Percentiles rank a stretch among this genome's conserved stretches.
phyloP scores from a whole-genome alignment of 2,113 vertebrate genomes.

The Hemichromis elongatus region DNA sequence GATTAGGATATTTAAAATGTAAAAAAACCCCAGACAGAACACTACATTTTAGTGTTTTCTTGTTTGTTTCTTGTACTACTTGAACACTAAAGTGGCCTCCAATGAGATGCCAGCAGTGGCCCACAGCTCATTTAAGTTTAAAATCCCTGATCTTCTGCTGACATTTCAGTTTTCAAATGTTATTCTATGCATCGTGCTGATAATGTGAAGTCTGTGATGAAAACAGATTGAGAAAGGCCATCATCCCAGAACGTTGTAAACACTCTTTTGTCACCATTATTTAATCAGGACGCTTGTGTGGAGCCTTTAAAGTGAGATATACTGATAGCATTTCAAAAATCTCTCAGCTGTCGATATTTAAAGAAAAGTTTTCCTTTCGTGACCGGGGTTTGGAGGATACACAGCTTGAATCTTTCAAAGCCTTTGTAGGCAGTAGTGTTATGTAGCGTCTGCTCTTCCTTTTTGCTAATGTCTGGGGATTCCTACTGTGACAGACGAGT shows the following conservation, averaged over 20 bases:
- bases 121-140: neutral
- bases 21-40: neutral
- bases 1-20: neutral
- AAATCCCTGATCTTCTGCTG: neutral
- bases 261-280: neutral
- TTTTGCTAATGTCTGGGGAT: neutral
- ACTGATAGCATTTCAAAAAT: neutral
- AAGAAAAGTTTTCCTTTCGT: neutral
- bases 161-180: neutral
- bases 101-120: neutral
- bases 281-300: neutral
- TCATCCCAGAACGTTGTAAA: neutral
- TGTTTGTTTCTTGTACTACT: neutral
- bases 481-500: neutral
- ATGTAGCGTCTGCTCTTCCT: neutral
- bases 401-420: neutral
- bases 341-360: neutral
- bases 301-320: neutral
- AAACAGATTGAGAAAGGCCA: neutral
- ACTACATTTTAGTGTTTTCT: neutral
- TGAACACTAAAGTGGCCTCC: neutral
- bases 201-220: neutral
- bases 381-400: neutral
- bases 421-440: neutral
- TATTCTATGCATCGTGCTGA: neutral